Evolutionary conservation across 2,797 vertebrate species (phyloP), one percentile per base, ranked within the genome.

Genomic region (Malacoctenus gilli): DNA sequence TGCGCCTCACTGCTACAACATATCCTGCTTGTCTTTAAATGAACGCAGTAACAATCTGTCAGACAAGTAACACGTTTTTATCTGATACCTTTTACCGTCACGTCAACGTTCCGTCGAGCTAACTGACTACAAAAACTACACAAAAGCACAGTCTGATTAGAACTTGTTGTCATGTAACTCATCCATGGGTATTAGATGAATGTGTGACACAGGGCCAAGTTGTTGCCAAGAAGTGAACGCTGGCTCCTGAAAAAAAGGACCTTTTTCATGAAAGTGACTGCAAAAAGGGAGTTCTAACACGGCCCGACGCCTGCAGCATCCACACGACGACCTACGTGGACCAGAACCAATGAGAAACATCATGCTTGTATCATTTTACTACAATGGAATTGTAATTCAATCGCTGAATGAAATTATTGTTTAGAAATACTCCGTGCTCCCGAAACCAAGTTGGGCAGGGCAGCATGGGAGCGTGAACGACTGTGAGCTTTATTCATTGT

Each of bases 401-500:
- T 32, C 69, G 28, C 65, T 66, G 38, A 69, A 77, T 77, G 42
- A 78, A 78, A 42, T 72, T 28, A 36, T 47, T 60, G 49, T 68
- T 72, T 55, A 15, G 49, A 67, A 67, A 66, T 81, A 84, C 54
- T 72, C 44, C 35, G 28, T 63, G 57, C 38, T 68, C 70, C 56
- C 64, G 40, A 63, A 72, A 75, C 57, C 9, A 54, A 51, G 51
- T 57, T 59, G 68, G 55, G 43, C 39, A 63, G 66, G 30, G 15
- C 21, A 60, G 59, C 28, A 36, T 68, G 55, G 49, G 66, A 85
- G 77, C 67, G 67, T 84, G 77, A 81, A 76, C 69, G 43, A 83
- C 71, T 70, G 53, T 74, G 48, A 71, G 36, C 75, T 84, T 68
- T 75, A 77, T 74, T 79, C 52, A 80, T 82, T 84, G 76, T 79